phyloP scores from a whole-genome alignment of 2,888 invertebrate species.

The Athalia cordata region DNA sequence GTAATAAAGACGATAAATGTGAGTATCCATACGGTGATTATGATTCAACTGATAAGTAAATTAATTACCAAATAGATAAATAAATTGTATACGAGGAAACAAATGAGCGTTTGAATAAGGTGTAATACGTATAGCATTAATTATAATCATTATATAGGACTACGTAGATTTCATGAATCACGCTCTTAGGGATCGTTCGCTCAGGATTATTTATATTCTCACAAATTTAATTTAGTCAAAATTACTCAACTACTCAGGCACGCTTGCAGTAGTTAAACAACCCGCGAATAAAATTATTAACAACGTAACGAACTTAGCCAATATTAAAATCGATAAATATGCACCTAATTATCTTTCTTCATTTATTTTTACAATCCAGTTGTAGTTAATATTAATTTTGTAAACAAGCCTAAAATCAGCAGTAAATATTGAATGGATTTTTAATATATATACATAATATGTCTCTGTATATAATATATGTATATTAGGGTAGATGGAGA shows the following conservation, averaged over 20 bases:
- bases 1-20: background rate
- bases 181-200: background rate
- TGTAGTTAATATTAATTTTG: slow-evolving; percentile 26
- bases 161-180: background rate
- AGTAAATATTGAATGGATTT: slow-evolving; percentile 38
- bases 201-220: slow-evolving; percentile 14
- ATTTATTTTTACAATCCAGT: slow-evolving; percentile 39
- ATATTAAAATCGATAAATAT: slow-evolving; percentile 32
- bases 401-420: slow-evolving; percentile 45
- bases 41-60: background rate
- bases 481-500: too few relatives aligned
- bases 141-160: background rate
- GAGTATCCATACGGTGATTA: background rate
- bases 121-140: slow-evolving; percentile 1
- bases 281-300: slow-evolving; percentile 43
- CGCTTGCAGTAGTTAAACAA: slow-evolving; percentile 46
- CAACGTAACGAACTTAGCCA: slow-evolving; percentile 42
- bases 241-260: slow-evolving; percentile 46
- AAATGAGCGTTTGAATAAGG: background rate
- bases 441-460: slow-evolving; percentile 43
- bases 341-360: background rate
- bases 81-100: background rate
- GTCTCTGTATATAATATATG: background rate
- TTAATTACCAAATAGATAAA: slow-evolving; percentile 7
- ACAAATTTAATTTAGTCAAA: slow-evolving; percentile 29